A percentile compares a stretch with the other conserved stretches of the same genome.
phyloP scores from a whole-genome alignment of 2,888 invertebrate genomes.

The Mactromeris polynyma region DNA sequence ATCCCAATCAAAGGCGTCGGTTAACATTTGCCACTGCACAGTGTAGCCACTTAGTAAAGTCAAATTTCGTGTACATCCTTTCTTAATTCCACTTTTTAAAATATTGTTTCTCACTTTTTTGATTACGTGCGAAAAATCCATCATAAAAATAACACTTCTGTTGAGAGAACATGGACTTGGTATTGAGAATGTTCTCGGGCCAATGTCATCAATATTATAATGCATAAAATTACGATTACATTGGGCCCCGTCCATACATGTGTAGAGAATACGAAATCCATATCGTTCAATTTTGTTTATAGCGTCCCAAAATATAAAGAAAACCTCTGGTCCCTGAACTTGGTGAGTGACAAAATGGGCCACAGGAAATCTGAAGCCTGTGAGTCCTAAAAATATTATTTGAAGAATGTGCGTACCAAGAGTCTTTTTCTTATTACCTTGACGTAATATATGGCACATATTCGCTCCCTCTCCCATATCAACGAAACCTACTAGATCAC shows the following conservation, averaged over 20 bases:
- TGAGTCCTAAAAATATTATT: constrained; percentile 51
- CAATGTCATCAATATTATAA: too few species aligned
- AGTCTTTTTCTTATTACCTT: constrained; percentile 25
- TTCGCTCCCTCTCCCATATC: constrained; percentile 39
- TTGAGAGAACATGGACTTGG: constrained; percentile 34
- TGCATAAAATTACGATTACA: too few species aligned
- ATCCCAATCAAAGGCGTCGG: background rate
- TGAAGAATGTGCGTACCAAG: constrained; percentile 55
- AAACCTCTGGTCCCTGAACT: background rate
- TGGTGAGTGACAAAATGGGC: constrained; percentile 48
- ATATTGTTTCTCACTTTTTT: constrained; percentile 66
- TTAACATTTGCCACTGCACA: background rate
- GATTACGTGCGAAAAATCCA: constrained; percentile 55
- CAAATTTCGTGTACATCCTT: constrained; percentile 24
- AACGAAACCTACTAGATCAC: constrained; percentile 55
- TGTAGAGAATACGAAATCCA: too few species aligned
- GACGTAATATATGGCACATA: background rate
- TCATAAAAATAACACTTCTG: constrained; percentile 54
- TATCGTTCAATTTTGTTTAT: too few species aligned
- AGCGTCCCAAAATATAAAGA: too few species aligned
- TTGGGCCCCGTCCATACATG: constrained; percentile 59
- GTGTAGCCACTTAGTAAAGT: constrained; percentile 29
- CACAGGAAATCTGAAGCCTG: constrained; percentile 63
- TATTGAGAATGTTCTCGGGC: too few species aligned
- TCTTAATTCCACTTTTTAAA: constrained; percentile 50